Conservation (phyloP, 2,113 vertebrate species). For the Meriones unguiculatus region DNA sequence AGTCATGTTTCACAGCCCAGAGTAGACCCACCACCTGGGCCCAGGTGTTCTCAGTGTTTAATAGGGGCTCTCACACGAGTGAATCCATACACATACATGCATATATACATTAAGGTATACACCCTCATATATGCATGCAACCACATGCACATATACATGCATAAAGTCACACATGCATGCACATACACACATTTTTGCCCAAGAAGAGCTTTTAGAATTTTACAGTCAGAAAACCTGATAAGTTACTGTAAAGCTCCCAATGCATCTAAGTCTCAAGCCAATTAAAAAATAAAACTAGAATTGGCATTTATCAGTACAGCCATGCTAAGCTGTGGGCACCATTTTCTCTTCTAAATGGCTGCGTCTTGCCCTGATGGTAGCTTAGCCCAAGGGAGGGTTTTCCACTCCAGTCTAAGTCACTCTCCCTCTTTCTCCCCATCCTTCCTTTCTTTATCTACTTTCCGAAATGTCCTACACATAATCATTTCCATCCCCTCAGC, state of each 20-base stretch:
- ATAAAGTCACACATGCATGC: background rate
- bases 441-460: background rate
- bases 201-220: background rate
- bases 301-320: background rate
- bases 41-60: constrained; percentile 33
- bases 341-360: background rate
- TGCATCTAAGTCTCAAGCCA: background rate
- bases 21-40: background rate
- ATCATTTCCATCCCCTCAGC: constrained; percentile 84
- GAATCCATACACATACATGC: background rate
- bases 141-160: no score
- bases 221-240: background rate
- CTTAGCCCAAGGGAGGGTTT: background rate
- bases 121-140: no score
- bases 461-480: constrained; percentile 71
- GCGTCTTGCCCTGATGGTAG: background rate
- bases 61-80: background rate
- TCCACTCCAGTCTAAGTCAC: background rate
- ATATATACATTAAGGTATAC: no score
- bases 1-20: background rate
- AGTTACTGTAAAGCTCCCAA: background rate
- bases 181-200: no score
- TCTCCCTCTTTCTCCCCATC: background rate
- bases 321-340: rapidly evolving
- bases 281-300: background rate